Evolutionary conservation across 2,113 vertebrate genomes (phyloP).

Genomic region (Crotalus helleri): DNA sequence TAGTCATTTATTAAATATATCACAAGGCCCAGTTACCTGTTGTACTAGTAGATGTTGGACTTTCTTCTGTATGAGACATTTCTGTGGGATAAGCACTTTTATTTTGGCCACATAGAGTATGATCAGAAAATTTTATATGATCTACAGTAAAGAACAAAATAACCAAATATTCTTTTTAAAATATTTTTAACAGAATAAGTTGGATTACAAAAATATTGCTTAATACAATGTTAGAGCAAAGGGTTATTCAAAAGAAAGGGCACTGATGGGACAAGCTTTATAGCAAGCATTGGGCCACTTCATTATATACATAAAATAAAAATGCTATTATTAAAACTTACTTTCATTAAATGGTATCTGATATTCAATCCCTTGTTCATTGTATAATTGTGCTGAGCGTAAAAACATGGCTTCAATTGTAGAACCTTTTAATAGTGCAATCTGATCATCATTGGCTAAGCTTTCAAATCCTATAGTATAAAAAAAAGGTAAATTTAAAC

Average conservation of each 20-base stretch:
- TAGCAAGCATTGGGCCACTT: not conserved
- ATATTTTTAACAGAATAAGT: not conserved
- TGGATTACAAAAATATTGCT: not conserved
- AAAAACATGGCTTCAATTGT: constrained; percentile 90
- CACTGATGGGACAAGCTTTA: not conserved
- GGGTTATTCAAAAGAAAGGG: not conserved
- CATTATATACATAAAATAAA: not conserved
- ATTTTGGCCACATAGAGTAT: constrained; percentile 52
- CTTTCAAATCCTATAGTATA: constrained; percentile 83
- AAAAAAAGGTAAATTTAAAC: not conserved
- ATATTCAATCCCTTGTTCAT: constrained; percentile 65
- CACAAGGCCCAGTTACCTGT: constrained; percentile 52
- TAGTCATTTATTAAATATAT: fast-evolving
- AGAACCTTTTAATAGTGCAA: constrained; percentile 80
- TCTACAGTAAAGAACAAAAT: constrained; percentile 55
- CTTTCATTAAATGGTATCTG: constrained; percentile 72
- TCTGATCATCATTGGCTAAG: constrained; percentile 84
- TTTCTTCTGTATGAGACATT: constrained; percentile 56
- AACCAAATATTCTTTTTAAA: constrained; percentile 14
- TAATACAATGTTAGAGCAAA: not conserved
- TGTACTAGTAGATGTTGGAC: constrained; percentile 60
- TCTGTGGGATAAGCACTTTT: constrained; percentile 59
- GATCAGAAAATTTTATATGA: constrained; percentile 55
- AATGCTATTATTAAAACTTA: constrained; percentile 54
- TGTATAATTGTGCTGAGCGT: constrained; percentile 83